Conservation (phyloP, 2,797 vertebrate genomes). For the Podargus strigoides region DNA sequence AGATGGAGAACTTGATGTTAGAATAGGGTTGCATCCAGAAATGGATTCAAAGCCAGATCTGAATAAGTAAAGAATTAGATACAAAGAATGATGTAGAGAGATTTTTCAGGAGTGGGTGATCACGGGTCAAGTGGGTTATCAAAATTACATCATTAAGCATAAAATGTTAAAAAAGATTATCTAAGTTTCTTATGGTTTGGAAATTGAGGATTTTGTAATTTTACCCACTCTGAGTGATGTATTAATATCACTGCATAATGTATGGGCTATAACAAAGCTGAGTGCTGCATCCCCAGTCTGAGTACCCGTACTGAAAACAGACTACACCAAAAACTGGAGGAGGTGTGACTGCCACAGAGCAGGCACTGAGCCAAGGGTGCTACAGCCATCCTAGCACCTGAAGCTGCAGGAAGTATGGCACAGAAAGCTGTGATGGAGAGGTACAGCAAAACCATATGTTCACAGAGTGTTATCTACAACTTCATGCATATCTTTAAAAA, state of each 20-base stretch:
- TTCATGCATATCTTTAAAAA: not conserved
- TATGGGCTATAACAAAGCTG: not conserved
- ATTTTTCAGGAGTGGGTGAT: rapidly evolving
- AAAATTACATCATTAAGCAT: not conserved
- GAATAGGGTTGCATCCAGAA: not conserved
- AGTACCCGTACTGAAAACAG: not conserved
- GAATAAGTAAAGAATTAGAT: not conserved
- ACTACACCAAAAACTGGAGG: not conserved
- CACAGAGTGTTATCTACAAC: not conserved
- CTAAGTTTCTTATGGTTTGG: not conserved
- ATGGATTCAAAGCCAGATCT: not conserved
- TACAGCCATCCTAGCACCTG: not conserved
- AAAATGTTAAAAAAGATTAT: not conserved
- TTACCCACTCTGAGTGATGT: not conserved
- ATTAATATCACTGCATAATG: not conserved
- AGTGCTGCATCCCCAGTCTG: not conserved
- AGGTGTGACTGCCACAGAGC: not conserved
- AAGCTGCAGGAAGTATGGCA: not conserved
- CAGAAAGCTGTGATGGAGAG: not conserved
- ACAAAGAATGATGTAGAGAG: not conserved
- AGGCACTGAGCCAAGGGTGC: not conserved
- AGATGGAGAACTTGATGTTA: not conserved
- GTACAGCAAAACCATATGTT: not conserved
- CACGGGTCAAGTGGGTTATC: not conserved
- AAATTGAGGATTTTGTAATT: not conserved